Evolutionary conservation across 2,113 vertebrate species (phyloP).

Genomic region (Poeciliopsis turrubarensis): DNA sequence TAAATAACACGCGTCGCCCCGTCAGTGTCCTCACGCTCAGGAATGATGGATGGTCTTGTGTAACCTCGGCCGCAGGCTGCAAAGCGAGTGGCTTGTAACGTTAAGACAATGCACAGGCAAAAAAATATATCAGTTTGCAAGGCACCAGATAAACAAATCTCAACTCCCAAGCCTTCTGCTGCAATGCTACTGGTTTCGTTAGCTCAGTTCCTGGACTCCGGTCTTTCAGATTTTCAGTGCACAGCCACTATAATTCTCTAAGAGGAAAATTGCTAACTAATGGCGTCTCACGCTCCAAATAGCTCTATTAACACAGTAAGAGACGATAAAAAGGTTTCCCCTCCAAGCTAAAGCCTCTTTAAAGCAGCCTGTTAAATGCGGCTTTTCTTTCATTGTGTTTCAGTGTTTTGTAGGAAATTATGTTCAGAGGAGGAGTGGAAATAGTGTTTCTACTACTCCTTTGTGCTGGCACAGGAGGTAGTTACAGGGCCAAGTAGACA

Average conservation of each 20-base stretch:
- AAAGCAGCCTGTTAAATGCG: background rate
- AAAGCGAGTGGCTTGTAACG: conserved; percentile 1
- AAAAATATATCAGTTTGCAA: background rate
- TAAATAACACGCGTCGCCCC: conserved; percentile 55
- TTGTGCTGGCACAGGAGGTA: background rate
- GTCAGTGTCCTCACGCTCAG: conserved; percentile 27
- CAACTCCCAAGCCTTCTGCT: background rate
- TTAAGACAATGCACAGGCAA: conserved; percentile 11
- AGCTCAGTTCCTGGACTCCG: background rate
- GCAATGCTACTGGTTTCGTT: background rate
- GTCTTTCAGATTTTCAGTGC: background rate
- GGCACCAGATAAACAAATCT: background rate
- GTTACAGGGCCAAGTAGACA: background rate
- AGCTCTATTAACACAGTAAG: background rate
- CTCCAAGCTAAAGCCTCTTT: conserved; percentile 3
- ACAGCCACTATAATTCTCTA: no score
- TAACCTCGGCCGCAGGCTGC: conserved; percentile 15
- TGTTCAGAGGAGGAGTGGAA: background rate
- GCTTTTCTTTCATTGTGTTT: conserved; percentile 3
- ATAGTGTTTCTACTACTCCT: background rate
- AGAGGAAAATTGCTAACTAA: conserved; percentile 2
- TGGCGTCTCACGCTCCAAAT: background rate
- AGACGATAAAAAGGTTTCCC: conserved; percentile 8
- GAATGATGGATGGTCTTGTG: conserved; percentile 42
- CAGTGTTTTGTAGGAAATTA: background rate